Evolutionary conservation across 2,888 invertebrate genomes (phyloP).

Genomic region (Horisme vitalbata): DNA sequence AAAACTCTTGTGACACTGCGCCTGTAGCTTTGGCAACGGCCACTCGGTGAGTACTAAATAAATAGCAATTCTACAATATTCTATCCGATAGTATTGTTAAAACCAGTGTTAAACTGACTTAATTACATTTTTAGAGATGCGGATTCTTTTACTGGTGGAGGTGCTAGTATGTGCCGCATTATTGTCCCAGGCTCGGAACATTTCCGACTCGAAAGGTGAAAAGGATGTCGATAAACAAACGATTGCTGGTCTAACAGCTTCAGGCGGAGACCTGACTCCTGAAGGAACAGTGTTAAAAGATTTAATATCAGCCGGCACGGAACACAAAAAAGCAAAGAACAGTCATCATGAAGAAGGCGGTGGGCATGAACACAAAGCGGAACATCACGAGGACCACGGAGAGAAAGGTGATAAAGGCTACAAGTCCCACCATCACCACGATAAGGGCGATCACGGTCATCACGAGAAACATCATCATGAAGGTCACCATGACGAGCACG

Average conservation of each 20-base stretch:
- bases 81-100: background rate
- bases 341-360: conserved; percentile 85
- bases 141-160: conserved; percentile 56
- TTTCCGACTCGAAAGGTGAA: conserved; percentile 52
- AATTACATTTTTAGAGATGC: conserved; percentile 54
- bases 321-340: conserved; percentile 71
- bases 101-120: background rate
- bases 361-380: conserved; percentile 86
- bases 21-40: conserved; percentile 53
- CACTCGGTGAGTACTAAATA: conserved; percentile 29
- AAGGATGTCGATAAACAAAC: conserved; percentile 34
- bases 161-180: conserved; percentile 56
- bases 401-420: conserved; percentile 91
- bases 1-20: conserved; percentile 67
- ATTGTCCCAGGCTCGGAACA: conserved; percentile 57
- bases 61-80: background rate
- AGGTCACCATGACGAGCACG: conserved; percentile 89
- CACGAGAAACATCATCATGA: conserved; percentile 91
- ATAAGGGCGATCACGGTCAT: conserved; percentile 90
- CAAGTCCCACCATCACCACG: conserved; percentile 89
- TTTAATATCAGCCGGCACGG: conserved; percentile 75
- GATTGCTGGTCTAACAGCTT: conserved; percentile 35
- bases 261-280: conserved; percentile 41
- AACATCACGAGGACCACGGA: conserved; percentile 87
- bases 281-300: conserved; percentile 48